Conservation (phyloP, 2,888 invertebrate genomes). For the Leptinotarsa rubiginosa region DNA sequence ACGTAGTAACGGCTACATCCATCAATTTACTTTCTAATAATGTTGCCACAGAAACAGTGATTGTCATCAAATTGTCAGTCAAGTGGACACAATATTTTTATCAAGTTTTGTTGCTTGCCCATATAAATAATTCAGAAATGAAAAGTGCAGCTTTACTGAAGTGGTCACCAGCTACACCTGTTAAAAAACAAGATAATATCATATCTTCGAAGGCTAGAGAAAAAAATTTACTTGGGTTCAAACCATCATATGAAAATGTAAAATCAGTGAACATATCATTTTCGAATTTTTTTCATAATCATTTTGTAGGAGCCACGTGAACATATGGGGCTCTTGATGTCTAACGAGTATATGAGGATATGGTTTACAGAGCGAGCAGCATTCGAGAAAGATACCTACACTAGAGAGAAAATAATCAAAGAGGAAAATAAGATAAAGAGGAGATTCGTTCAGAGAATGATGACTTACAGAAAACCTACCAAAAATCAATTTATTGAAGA, state of each 20-base stretch:
- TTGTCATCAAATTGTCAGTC: conserved; percentile 21
- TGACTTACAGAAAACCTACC: conserved; percentile 49
- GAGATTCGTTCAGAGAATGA: conserved; percentile 57
- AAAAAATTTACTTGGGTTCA: conserved; percentile 56
- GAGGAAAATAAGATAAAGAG: conserved; percentile 66
- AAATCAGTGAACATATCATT: conserved; percentile 20
- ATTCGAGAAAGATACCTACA: conserved; percentile 70
- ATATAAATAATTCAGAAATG: neutral
- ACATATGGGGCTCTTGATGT: conserved; percentile 67
- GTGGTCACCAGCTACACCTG: conserved; percentile 68
- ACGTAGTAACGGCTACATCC: too few species aligned
- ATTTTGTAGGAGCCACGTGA: conserved; percentile 19
- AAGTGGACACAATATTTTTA: conserved; percentile 4
- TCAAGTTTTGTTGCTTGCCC: neutral
- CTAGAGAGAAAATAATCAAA: conserved; percentile 67
- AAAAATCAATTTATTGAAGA: conserved; percentile 47
- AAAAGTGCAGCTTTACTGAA: conserved; percentile 17
- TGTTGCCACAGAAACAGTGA: neutral
- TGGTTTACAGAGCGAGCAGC: conserved; percentile 71
- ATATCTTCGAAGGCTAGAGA: conserved; percentile 68
- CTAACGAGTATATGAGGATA: conserved; percentile 71
- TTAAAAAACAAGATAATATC: conserved; percentile 69
- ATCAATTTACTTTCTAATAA: too few species aligned
- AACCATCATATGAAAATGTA: conserved; percentile 72
- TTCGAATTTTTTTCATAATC: neutral